Conservation (phyloP, 2,888 invertebrate genomes). For the Netelia virgata region DNA sequence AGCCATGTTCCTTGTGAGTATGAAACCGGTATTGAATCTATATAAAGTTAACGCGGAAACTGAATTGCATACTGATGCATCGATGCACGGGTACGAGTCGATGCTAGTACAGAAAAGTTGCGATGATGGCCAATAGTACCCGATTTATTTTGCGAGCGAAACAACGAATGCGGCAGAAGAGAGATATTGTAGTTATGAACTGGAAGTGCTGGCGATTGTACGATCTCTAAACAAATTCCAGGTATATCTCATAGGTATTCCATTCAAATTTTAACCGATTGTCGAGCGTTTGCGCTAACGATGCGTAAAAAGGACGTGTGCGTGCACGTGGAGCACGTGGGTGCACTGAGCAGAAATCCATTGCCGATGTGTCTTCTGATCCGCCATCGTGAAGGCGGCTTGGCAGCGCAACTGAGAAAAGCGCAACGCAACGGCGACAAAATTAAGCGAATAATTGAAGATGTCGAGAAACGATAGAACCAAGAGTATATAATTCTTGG, state of each 20-base stretch:
- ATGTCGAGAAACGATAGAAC: too few species aligned
- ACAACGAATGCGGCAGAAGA: constrained; percentile 48
- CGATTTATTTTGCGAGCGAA: constrained; percentile 50
- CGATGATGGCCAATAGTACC: constrained; percentile 36
- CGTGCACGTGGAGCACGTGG: constrained; percentile 64
- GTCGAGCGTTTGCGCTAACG: constrained; percentile 42
- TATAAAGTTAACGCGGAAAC: constrained; percentile 53
- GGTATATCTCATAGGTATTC: constrained; percentile 45
- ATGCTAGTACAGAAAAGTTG: constrained; percentile 42
- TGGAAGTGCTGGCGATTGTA: constrained; percentile 48
- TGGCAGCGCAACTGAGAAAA: constrained; percentile 48
- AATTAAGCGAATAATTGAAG: too few species aligned
- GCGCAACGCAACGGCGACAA: constrained; percentile 57
- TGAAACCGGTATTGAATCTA: too few species aligned
- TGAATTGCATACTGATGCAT: constrained; percentile 59
- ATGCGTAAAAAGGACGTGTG: constrained; percentile 56
- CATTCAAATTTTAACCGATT: constrained; percentile 52
- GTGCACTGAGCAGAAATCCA: constrained; percentile 71
- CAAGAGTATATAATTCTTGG: too few species aligned
- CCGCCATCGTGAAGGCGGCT: constrained; percentile 49
- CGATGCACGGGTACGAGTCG: constrained; percentile 35
- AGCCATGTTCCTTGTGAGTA: too few species aligned
- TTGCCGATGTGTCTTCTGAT: constrained; percentile 50
- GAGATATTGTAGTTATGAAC: constrained; percentile 40
- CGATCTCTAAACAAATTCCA: constrained; percentile 48